phyloP scores from a whole-genome alignment of 2,797 vertebrate species.

The Dendrocincla tyrannina region DNA sequence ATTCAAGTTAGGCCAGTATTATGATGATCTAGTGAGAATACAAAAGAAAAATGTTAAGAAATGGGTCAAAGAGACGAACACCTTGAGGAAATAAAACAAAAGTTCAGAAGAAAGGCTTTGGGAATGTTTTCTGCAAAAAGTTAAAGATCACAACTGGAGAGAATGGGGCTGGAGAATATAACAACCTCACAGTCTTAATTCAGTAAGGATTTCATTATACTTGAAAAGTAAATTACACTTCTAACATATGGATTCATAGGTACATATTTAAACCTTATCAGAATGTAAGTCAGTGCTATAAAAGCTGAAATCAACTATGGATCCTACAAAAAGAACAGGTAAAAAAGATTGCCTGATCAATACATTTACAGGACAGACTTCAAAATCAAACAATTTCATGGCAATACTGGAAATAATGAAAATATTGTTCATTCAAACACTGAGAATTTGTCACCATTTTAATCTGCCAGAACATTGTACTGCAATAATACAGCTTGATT shows the following conservation, averaged over 20 bases:
- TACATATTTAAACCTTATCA: neutral
- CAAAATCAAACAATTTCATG: neutral
- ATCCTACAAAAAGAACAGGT: neutral
- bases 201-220: neutral
- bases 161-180: neutral
- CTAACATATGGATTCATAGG: neutral
- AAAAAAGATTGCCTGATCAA: neutral
- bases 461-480: neutral
- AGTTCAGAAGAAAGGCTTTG: neutral
- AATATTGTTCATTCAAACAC: neutral
- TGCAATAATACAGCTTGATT: neutral
- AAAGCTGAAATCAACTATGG: neutral
- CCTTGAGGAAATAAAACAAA: neutral
- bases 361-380: neutral
- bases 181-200: neutral
- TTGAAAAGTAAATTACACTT: neutral
- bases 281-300: neutral
- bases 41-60: neutral
- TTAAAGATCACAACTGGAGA: neutral
- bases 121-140: neutral
- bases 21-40: neutral
- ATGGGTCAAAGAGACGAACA: neutral
- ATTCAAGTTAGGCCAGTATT: neutral
- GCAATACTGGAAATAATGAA: neutral
- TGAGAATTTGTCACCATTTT: neutral